Percentiles rank a stretch among this genome's conserved stretches.
phyloP scores from a whole-genome alignment of 2,113 vertebrate genomes.

The Ibidorhyncha struthersii region DNA sequence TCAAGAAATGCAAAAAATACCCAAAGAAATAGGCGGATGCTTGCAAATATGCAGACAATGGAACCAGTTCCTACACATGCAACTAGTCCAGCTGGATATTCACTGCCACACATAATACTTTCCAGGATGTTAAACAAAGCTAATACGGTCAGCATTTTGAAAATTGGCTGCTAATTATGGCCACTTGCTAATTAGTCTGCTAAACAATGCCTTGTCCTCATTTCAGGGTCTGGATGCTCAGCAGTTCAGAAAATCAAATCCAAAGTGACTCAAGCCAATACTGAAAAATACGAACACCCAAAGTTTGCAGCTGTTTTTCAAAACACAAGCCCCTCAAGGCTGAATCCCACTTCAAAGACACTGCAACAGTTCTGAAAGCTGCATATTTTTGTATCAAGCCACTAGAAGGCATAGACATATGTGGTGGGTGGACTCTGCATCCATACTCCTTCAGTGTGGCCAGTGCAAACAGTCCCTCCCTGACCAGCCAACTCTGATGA shows the following conservation, averaged over 20 bases:
- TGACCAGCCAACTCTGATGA: background rate
- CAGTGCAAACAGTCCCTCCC: background rate
- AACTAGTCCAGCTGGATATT: slow-evolving; percentile 11
- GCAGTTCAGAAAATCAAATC: background rate
- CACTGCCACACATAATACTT: background rate
- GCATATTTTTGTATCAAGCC: background rate
- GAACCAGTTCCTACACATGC: slow-evolving; percentile 13
- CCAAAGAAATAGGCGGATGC: background rate
- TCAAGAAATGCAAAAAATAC: slow-evolving; percentile 23
- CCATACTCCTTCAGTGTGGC: background rate
- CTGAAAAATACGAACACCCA: background rate
- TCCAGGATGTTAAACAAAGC: background rate
- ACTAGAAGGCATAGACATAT: slow-evolving; percentile 6
- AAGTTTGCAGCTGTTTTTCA: background rate
- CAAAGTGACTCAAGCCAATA: background rate
- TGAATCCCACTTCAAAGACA: background rate
- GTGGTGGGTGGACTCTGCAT: background rate
- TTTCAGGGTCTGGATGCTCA: background rate
- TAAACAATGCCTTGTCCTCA: background rate
- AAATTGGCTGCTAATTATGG: background rate
- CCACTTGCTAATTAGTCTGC: background rate
- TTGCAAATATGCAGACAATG: background rate
- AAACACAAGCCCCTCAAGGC: background rate
- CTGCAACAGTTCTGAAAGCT: background rate
- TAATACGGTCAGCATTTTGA: background rate